A percentile compares a stretch with the other conserved stretches of the same genome.
phyloP scores from a whole-genome alignment of 2,888 invertebrate species.

The Drosophila mayaguana region DNA sequence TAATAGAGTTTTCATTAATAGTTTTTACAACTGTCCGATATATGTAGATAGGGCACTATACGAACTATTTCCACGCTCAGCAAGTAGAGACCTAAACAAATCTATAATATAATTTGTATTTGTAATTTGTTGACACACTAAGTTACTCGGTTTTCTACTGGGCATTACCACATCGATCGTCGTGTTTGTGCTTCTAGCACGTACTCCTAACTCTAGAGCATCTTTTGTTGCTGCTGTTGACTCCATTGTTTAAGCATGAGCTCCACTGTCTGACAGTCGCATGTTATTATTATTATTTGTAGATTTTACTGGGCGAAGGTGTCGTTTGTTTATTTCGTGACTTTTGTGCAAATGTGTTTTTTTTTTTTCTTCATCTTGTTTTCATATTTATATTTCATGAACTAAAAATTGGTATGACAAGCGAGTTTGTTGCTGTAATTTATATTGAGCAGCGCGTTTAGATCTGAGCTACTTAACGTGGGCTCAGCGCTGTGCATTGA shows the following conservation, averaged over 20 bases:
- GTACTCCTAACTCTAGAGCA: constrained; percentile 3
- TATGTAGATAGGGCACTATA: too few species aligned
- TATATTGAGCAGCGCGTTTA: constrained; percentile 22
- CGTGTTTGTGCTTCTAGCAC: constrained; percentile 10
- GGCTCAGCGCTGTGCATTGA: constrained; percentile 29
- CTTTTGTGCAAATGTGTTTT: constrained; percentile 32
- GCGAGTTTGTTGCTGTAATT: constrained; percentile 37
- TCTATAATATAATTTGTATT: constrained; percentile 25
- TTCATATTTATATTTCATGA: constrained; percentile 8
- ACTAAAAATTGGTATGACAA: constrained; percentile 57
- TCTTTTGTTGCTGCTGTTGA: not conserved
- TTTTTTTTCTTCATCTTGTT: not conserved
- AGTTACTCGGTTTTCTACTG: constrained; percentile 10
- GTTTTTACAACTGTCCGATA: not conserved
- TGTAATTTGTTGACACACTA: constrained; percentile 41
- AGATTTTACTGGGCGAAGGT: constrained; percentile 26
- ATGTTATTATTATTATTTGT: constrained; percentile 32
- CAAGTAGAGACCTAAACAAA: not conserved
- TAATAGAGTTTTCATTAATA: not conserved
- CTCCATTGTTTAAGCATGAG: constrained; percentile 20
- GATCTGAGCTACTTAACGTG: constrained; percentile 22
- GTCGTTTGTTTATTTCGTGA: constrained; percentile 47
- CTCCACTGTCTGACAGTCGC: constrained; percentile 19
- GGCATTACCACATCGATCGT: constrained; percentile 24
- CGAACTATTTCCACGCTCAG: too few species aligned